Conservation (phyloP, 2,113 vertebrate genomes). For the Sylvilagus bachmani region DNA sequence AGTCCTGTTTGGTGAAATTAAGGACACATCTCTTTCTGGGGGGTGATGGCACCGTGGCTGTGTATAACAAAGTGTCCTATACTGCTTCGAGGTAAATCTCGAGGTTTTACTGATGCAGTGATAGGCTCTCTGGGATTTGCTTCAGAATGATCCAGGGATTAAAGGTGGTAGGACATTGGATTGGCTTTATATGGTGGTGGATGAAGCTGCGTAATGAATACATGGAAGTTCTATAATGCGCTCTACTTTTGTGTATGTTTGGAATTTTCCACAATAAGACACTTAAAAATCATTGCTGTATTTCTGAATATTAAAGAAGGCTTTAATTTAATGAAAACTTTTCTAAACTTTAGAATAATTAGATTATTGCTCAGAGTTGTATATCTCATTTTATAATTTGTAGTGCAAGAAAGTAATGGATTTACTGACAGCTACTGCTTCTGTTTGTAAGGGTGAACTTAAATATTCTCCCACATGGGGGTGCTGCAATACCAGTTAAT, state of each 20-base stretch:
- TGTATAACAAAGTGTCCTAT: not conserved
- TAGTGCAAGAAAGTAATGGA: constrained; percentile 26
- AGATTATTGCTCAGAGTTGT: not conserved
- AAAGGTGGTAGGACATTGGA: not conserved
- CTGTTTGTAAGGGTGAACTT: not conserved
- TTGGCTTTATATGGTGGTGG: not conserved
- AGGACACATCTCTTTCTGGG: not conserved
- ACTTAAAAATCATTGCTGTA: not conserved
- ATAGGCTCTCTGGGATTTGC: not conserved
- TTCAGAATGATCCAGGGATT: not conserved
- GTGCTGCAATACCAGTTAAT: constrained; percentile 45
- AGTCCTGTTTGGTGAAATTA: not conserved
- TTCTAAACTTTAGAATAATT: constrained; percentile 1
- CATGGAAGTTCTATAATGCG: not conserved
- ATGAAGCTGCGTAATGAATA: not conserved
- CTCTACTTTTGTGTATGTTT: not conserved
- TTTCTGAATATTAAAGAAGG: constrained; percentile 45
- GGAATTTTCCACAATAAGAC: constrained; percentile 28
- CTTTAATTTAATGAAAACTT: not conserved
- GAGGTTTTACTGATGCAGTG: constrained; percentile 18
- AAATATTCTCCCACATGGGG: constrained; percentile 67
- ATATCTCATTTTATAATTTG: constrained; percentile 29
- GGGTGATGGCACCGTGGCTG: not conserved
- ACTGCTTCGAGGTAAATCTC: not conserved
- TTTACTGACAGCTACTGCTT: not conserved